A percentile compares a stretch with the other conserved stretches of the same genome.
Evolutionary conservation across 1,140 invertebrate species (phyloP).

Genomic region (Cephus cinctus): DNA sequence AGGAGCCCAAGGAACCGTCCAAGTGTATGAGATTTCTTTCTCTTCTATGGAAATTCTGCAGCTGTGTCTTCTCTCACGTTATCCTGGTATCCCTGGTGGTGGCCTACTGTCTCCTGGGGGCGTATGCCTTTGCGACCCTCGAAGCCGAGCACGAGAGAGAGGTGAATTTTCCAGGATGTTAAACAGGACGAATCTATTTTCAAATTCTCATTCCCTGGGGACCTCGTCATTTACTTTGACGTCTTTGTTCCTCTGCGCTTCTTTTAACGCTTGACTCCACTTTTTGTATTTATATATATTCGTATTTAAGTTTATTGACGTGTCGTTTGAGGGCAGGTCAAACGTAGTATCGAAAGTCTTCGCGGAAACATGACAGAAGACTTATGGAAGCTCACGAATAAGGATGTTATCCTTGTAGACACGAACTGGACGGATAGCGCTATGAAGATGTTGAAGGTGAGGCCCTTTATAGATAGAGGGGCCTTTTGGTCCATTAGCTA

Average conservation of each 20-base stretch:
- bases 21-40: constrained; percentile 58
- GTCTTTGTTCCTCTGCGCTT: no score
- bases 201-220: no score
- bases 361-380: constrained; percentile 74
- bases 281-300: constrained; percentile 8
- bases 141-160: constrained; percentile 74
- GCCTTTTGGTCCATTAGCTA: no score
- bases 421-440: constrained; percentile 71
- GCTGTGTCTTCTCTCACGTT: constrained; percentile 83
- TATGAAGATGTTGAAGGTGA: constrained; percentile 60
- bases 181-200: no score
- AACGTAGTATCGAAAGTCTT: constrained; percentile 72
- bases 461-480: no score
- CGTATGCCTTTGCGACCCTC: constrained; percentile 79
- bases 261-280: no score
- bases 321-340: constrained; percentile 62
- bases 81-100: constrained; percentile 84
- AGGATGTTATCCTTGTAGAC: constrained; percentile 63
- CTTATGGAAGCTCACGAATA: constrained; percentile 76
- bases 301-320: not conserved
- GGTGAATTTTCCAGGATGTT: constrained; percentile 65
- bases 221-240: no score
- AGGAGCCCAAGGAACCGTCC: constrained; percentile 33
- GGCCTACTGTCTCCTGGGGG: constrained; percentile 85
- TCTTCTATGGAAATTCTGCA: constrained; percentile 74